These are phyloP conservation scores for Hippocampus abdominalis DNA, from an alignment of 2,113 vertebrate species.

Conservation along the genomic window DNA sequence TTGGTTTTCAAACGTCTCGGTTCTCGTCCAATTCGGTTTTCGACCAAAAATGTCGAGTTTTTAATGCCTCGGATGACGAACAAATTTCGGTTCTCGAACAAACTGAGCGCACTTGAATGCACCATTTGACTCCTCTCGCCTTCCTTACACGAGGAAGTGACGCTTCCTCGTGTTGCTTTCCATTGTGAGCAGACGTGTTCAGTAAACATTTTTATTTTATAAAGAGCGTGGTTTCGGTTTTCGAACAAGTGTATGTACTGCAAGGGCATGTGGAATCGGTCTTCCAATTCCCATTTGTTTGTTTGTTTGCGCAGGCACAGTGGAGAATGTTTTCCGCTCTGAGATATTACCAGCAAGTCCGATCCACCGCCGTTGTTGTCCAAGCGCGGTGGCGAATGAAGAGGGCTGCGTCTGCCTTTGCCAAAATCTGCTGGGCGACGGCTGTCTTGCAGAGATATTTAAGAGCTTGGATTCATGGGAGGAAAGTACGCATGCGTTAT, in stretches of 20 bases:
- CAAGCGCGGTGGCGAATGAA: slow-evolving; percentile 81
- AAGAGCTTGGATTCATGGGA: slow-evolving; percentile 61
- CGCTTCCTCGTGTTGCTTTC: too few species aligned
- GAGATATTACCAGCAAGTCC: slow-evolving; percentile 71
- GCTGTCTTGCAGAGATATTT: slow-evolving; percentile 73
- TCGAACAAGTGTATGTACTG: background rate
- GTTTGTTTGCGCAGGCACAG: slow-evolving; percentile 62
- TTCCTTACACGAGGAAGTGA: too few species aligned
- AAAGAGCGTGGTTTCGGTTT: too few species aligned
- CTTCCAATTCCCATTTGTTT: slow-evolving; percentile 13
- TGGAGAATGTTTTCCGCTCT: slow-evolving; percentile 77
- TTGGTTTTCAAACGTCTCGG: too few species aligned
- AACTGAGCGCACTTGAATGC: too few species aligned
- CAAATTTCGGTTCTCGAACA: too few species aligned
- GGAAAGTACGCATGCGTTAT: slow-evolving; percentile 61
- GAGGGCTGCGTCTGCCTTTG: slow-evolving; percentile 67
- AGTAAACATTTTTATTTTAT: too few species aligned
- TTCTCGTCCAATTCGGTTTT: too few species aligned
- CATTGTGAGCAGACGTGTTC: too few species aligned
- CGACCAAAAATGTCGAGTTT: too few species aligned
- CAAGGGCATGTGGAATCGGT: background rate
- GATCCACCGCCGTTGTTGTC: slow-evolving; percentile 65
- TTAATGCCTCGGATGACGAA: too few species aligned
- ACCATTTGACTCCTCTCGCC: too few species aligned
- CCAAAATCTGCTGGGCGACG: slow-evolving; percentile 61